Evolutionary conservation across 2,888 invertebrate genomes (phyloP), one percentile per base, ranked within the genome.

Genomic region (Nomada fucata): DNA sequence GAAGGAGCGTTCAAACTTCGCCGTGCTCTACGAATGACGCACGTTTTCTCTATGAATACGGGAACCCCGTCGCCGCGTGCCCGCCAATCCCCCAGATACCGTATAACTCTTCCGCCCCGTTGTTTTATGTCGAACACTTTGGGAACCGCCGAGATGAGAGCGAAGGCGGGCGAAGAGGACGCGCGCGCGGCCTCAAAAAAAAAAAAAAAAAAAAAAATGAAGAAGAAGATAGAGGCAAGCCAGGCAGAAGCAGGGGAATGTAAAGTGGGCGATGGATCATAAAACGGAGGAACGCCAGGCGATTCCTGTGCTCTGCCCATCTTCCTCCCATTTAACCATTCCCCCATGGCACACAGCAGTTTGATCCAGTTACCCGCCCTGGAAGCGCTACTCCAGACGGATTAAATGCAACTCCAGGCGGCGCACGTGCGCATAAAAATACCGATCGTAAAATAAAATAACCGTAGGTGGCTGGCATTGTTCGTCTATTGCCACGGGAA

Each of bases 371-470:
- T 69, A 82, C 55, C 74, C 75, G 47, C 42, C 11, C 73, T 44
- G 79, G 67, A 77, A 77, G 84, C 78, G 68, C 77, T 83, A 52
- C 81, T 85, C 69, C 67, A 60, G 57, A 52, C 61, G 81, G 87
- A 87, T 85, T 85, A 87, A 87, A 79, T 77, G 70, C 73, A 82
- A 84, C 86, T 79, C 77, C 63, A 55, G 71, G 76, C 65, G 68
- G 71, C 61, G 75, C 79, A 63, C 71, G 76, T 65, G 70, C 79
- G 73, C 80, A 76, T 80, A 77, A 79, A 84, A 88, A 86, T 81
- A 77, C 76, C 65, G 79, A 84, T 84, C 84, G 61, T 84, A 81
- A 86, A 81, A 82, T 84, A 83, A 84, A 86, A 87, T 86, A 88
- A 81, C 80, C 76, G 57, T 82, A 50, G 71, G 55, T 44, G 72